These are phyloP conservation scores for Cosmorhoe ocellata DNA, from an alignment of 2,888 invertebrate species.

Conservation along the genomic window DNA sequence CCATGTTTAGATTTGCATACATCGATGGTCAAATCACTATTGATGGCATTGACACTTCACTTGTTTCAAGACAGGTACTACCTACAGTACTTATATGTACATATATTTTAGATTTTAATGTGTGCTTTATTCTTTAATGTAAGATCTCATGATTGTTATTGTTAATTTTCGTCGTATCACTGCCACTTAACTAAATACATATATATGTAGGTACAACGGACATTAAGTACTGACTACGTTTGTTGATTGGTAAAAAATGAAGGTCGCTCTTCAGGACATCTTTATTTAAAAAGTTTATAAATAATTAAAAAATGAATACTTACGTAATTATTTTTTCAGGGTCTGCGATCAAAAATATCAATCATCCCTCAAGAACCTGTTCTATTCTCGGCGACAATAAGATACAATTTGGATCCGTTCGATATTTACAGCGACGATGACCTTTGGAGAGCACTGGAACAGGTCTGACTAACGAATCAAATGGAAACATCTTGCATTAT, in stretches of 20 bases:
- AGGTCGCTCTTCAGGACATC: too few species aligned
- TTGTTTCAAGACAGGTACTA: constrained; percentile 79
- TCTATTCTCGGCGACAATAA: constrained; percentile 86
- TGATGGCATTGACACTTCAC: constrained; percentile 83
- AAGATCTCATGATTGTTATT: too few species aligned
- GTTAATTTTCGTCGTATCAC: too few species aligned
- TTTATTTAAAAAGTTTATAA: too few species aligned
- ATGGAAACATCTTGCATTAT: background rate
- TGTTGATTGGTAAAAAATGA: too few species aligned
- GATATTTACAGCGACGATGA: constrained; percentile 85
- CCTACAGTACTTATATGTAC: too few species aligned
- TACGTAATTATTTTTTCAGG: constrained; percentile 53
- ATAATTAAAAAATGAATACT: too few species aligned
- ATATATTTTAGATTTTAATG: too few species aligned
- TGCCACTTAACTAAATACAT: too few species aligned
- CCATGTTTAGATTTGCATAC: constrained; percentile 86
- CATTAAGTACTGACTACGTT: too few species aligned
- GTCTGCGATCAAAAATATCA: constrained; percentile 83
- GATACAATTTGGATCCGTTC: constrained; percentile 90
- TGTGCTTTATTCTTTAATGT: too few species aligned
- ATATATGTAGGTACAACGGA: too few species aligned
- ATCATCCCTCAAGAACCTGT: constrained; percentile 92
- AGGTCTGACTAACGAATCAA: constrained; percentile 65
- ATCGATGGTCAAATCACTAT: constrained; percentile 84
- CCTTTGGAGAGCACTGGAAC: constrained; percentile 88